Base-by-base conservation (phyloP, 2,888 invertebrate genomes). In the Lypha dubia region DNA sequence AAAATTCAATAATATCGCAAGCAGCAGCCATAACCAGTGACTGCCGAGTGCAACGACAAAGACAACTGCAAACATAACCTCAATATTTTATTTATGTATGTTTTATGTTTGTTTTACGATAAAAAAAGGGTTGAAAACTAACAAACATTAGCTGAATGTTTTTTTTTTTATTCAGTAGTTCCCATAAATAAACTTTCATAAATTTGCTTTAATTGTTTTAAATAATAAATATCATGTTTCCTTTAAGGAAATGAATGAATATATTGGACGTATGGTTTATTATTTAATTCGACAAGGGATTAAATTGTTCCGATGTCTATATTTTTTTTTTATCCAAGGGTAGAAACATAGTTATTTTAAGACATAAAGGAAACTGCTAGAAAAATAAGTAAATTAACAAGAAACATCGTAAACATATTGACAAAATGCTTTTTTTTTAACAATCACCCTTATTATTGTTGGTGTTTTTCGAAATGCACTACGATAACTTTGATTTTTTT, bases 151-250 rank as follows among this genome's bases (percentile, higher is more conserved):
- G 65, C 63, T 32, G 60, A 70, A 62, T 71, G 46, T 22, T 13
- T 41, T 53, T 32, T 56, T 22, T 13, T 41, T 53, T 32, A 6
- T 17, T 7, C 11, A 11, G 13, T 20, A 38, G 38, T 79, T 71
- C 56, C 53, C 71, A 71, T 56, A 65, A 71, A 79, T 38, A 46
- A 53, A 81, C 53, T 41, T 62, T 70, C 20, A 58, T 56, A 74
- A 71, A 71, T 70, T 75, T 62, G 24, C 41, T 67, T 80, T 74
- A 80, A 74, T 80, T 75, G 75, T 53, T 81, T 81, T 70, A 46
- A 56, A 70, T 81, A 74, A 68, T 70, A 81, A 76, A 65, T 76
- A 82, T 82, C 75, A 49, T 71, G 60, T 82, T 76, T 82, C 81
- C 75, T 65, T 44, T 20, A 49, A 63, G 81, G 70, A 76, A 70